Percentiles rank a stretch among this genome's conserved stretches.
phyloP scores from a whole-genome alignment of 2,888 invertebrate species.

The Drosophila multiciliata region DNA sequence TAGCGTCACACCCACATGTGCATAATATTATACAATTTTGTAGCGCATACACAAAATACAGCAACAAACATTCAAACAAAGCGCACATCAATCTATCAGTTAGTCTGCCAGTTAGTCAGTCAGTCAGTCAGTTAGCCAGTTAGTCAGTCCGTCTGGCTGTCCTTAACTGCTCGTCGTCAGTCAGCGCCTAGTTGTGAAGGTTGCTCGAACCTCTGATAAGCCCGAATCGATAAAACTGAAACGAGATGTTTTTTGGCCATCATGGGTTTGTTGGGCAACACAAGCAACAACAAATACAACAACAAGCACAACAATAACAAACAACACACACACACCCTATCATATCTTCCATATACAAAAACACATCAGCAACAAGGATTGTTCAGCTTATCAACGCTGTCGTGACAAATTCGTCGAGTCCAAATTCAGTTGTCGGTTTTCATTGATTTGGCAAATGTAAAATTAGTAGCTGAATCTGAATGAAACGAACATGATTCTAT shows the following conservation, averaged over 20 bases:
- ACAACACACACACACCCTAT: constrained; percentile 12
- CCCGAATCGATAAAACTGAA: constrained; percentile 66
- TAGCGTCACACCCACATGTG: constrained; percentile 40
- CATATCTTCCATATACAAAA: constrained; percentile 1
- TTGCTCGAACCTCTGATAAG: constrained; percentile 57
- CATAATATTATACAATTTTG: constrained; percentile 48
- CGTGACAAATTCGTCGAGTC: constrained; percentile 40
- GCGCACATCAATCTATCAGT: constrained; percentile 29
- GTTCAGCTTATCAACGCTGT: constrained; percentile 39
- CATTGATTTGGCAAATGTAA: background rate
- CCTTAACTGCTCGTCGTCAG: constrained; percentile 34
- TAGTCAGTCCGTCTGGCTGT: constrained; percentile 20
- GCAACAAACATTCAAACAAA: constrained; percentile 41
- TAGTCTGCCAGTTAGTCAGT: constrained; percentile 5
- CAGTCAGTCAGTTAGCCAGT: constrained; percentile 42
- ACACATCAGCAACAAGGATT: background rate
- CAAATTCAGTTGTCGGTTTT: constrained; percentile 10
- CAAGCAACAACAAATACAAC: constrained; percentile 16
- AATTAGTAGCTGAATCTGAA: background rate
- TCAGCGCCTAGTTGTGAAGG: constrained; percentile 51
- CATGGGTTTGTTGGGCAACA: constrained; percentile 5
- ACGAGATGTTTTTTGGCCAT: constrained; percentile 43
- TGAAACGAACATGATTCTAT: background rate
- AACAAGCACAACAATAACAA: constrained; percentile 22
- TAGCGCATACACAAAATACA: constrained; percentile 23